Evolutionary conservation across 2,888 invertebrate genomes (phyloP).

Genomic region (Rutpela maculata): DNA sequence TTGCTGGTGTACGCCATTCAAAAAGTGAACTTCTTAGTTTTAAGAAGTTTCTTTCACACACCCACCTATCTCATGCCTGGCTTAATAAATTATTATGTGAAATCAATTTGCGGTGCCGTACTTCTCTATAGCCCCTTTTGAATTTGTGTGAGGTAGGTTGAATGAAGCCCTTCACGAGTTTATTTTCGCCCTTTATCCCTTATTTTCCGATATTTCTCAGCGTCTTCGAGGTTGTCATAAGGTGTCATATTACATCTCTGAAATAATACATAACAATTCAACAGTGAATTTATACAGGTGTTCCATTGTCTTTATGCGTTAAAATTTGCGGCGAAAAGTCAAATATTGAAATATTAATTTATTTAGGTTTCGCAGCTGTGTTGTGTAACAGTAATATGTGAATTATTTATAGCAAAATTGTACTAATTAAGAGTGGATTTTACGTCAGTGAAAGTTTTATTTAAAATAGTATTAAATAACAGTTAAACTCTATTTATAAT

Average conservation of each 20-base stretch:
- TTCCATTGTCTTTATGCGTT: background rate
- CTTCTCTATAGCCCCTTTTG: background rate
- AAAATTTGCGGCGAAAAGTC: background rate
- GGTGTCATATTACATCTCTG: slow-evolving; percentile 25
- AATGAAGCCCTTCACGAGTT: slow-evolving; percentile 32
- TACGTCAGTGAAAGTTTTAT: too few relatives aligned
- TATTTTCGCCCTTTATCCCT: slow-evolving; percentile 39
- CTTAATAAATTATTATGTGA: slow-evolving; percentile 36
- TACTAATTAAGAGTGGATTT: too few relatives aligned
- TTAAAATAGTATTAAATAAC: too few relatives aligned
- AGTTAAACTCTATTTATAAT: too few relatives aligned
- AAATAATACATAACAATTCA: slow-evolving; percentile 27
- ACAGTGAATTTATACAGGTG: background rate
- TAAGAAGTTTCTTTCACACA: slow-evolving; percentile 19
- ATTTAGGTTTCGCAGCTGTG: background rate
- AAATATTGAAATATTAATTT: background rate
- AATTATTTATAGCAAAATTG: background rate
- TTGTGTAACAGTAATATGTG: background rate
- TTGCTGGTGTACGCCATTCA: background rate
- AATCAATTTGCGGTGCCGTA: slow-evolving; percentile 25
- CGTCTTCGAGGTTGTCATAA: slow-evolving; percentile 24
- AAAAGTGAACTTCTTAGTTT: slow-evolving; percentile 17
- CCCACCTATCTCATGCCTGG: slow-evolving; percentile 17
- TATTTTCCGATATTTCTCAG: slow-evolving; percentile 38
- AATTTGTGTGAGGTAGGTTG: slow-evolving; percentile 20